Conservation (phyloP, 2,113 vertebrate genomes). For the Sinocyclocheilus anshuiensis region DNA sequence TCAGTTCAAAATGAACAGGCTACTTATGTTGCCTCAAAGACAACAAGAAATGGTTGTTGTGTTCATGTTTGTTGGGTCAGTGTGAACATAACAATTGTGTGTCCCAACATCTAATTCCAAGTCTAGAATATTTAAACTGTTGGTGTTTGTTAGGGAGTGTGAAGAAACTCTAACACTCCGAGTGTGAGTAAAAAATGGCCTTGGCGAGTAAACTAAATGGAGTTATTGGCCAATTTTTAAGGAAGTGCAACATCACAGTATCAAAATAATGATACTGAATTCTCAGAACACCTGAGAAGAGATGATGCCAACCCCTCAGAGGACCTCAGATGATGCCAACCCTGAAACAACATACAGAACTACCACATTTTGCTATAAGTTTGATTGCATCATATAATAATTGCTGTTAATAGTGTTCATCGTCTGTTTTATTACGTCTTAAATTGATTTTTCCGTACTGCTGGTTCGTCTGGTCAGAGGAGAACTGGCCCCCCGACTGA, state of each 20-base stretch:
- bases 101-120: neutral
- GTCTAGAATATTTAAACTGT: neutral
- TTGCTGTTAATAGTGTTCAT: no score
- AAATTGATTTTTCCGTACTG: no score
- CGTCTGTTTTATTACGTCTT: no score
- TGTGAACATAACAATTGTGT: neutral
- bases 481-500: no score
- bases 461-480: no score
- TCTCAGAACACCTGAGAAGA: no score
- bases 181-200: neutral
- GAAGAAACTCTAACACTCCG: neutral
- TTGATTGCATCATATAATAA: no score
- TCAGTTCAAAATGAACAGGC: neutral
- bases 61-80: neutral
- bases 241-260: neutral
- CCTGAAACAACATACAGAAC: no score
- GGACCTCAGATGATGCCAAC: no score
- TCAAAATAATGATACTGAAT: neutral
- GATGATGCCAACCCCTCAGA: no score
- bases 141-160: neutral
- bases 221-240: neutral
- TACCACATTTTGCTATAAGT: no score
- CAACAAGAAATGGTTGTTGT: neutral
- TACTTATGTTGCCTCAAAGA: neutral
- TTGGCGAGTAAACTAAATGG: neutral